These are phyloP conservation scores for Erebia aethiops DNA, from an alignment of 2,888 invertebrate species.

Conservation along the genomic window DNA sequence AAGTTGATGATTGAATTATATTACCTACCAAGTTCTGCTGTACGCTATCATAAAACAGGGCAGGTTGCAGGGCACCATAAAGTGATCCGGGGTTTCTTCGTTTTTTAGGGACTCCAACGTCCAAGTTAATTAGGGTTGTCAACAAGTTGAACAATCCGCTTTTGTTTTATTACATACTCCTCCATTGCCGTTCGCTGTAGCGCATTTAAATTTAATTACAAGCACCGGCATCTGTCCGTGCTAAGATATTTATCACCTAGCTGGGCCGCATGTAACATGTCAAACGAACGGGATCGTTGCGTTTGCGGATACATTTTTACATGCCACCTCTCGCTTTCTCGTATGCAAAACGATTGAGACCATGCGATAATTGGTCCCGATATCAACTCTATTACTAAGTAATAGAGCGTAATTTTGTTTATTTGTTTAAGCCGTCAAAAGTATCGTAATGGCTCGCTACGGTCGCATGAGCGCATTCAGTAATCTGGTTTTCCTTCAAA, in stretches of 20 bases:
- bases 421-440: conserved; percentile 56
- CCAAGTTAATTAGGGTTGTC: too few species aligned
- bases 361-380: conserved; percentile 51
- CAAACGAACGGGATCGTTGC: conserved; percentile 71
- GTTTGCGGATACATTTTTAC: conserved; percentile 71
- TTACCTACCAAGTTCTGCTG: too few species aligned
- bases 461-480: conserved; percentile 81
- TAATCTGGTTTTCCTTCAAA: conserved; percentile 50
- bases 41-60: too few species aligned
- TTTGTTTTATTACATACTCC: conserved; percentile 48
- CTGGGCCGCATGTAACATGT: conserved; percentile 67
- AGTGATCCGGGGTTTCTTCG: too few species aligned
- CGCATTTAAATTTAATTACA: conserved; percentile 50
- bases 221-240: conserved; percentile 59
- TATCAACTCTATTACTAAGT: conserved; percentile 59
- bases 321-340: conserved; percentile 56
- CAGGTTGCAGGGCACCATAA: too few species aligned
- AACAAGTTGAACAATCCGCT: too few species aligned
- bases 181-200: conserved; percentile 52
- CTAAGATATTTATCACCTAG: conserved; percentile 73
- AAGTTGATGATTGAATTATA: too few species aligned
- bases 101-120: too few species aligned
- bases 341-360: conserved; percentile 56
- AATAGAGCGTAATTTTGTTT: conserved; percentile 67
- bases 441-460: conserved; percentile 79